These are phyloP conservation scores for Sycon ciliatum DNA, from an alignment of 37 sponge, comb jelly and placozoan genomes.

Conservation along the genomic window DNA sequence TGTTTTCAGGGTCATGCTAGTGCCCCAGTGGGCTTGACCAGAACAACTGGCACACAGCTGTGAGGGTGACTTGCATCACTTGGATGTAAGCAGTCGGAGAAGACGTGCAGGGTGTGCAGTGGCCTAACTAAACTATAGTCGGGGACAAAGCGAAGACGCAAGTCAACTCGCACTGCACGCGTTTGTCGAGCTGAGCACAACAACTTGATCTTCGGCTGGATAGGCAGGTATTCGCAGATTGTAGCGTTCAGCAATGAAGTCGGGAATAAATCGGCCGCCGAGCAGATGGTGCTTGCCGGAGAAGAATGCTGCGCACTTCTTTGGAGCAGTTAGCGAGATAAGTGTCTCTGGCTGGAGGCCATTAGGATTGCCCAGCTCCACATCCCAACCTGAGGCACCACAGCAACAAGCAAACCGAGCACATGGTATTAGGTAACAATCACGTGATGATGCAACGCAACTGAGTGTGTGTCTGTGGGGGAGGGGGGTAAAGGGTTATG, in stretches of 20 bases:
- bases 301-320: conserved; percentile 72
- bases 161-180: no score
- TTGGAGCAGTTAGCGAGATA: conserved; percentile 86
- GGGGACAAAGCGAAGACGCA: no score
- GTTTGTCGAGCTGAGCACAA: no score
- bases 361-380: conserved; percentile 62
- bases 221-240: conserved; percentile 61
- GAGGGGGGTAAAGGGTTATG: conserved; percentile 22
- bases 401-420: no score
- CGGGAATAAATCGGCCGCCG: conserved; percentile 77
- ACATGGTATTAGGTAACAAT: no score
- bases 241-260: conserved; percentile 48
- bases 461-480: conserved; percentile 15
- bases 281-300: conserved; percentile 74
- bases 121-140: no score
- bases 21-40: no score
- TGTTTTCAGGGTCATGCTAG: no score
- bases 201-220: conserved; percentile 59
- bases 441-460: neutral
- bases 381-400: conserved; percentile 74
- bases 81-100: no score
- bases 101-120: no score
- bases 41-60: no score
- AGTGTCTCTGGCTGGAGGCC: conserved; percentile 72
- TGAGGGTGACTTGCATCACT: no score